A percentile compares a stretch with the other conserved stretches of the same genome.
Evolutionary conservation across 2,888 invertebrate species (phyloP).

Genomic region (Athripsodes cinereus): DNA sequence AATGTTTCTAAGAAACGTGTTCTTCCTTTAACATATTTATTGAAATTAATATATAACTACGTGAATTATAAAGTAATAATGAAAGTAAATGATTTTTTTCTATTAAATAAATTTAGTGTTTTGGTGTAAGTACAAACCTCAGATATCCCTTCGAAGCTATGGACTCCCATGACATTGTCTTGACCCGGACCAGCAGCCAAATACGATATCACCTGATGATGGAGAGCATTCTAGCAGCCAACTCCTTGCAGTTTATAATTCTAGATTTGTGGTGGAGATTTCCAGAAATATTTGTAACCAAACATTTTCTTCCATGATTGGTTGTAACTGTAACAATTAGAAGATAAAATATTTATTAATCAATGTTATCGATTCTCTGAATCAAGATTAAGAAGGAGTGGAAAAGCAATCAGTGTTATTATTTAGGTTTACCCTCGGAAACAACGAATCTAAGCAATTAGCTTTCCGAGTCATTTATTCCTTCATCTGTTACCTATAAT

Average conservation of each 20-base stretch:
- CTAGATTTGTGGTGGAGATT: background rate
- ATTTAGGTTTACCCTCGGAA: too few relatives aligned
- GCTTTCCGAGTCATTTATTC: too few relatives aligned
- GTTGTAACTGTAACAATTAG: too few relatives aligned
- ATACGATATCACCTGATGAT: slow-evolving; percentile 6
- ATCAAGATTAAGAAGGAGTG: too few relatives aligned
- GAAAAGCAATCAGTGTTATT: too few relatives aligned
- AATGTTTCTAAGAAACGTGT: background rate
- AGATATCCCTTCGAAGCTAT: slow-evolving; percentile 76
- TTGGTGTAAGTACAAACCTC: slow-evolving; percentile 63
- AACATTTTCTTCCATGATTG: too few relatives aligned
- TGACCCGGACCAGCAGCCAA: background rate
- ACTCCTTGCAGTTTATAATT: background rate
- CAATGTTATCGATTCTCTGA: too few relatives aligned
- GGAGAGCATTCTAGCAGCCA: background rate
- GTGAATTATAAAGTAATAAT: background rate
- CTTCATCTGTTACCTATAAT: too few relatives aligned
- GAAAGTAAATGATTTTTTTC: background rate
- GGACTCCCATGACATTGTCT: slow-evolving; percentile 80
- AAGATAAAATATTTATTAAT: too few relatives aligned
- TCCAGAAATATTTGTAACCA: too few relatives aligned
- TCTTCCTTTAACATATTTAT: background rate
- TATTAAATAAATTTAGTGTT: background rate
- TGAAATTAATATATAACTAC: background rate
- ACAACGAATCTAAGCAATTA: too few relatives aligned